These are phyloP conservation scores for Puffinus mauretanicus DNA, from an alignment of 2,113 vertebrate genomes.

Conservation along the genomic window DNA sequence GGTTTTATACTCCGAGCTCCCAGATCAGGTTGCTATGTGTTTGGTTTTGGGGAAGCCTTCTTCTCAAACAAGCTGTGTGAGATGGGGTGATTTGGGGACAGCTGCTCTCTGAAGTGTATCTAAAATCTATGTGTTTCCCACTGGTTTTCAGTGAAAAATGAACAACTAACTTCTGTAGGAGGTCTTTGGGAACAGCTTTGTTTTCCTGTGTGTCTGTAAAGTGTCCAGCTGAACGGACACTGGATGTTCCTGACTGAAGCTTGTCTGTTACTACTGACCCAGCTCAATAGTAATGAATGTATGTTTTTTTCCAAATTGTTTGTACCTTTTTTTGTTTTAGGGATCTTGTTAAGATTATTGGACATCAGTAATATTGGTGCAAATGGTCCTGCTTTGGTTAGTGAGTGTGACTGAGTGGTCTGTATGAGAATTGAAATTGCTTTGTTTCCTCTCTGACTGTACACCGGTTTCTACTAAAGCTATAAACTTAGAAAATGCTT, in stretches of 20 bases:
- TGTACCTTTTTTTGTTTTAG: background rate
- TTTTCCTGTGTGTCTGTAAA: background rate
- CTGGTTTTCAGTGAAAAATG: background rate
- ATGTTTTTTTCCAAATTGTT: background rate
- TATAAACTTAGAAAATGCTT: background rate
- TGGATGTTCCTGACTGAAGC: background rate
- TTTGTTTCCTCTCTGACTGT: background rate
- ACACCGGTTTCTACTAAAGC: background rate
- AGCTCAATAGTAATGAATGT: background rate
- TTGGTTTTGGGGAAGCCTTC: background rate
- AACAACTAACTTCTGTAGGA: background rate
- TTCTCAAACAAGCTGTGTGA: background rate
- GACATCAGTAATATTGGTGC: background rate
- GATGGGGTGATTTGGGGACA: background rate
- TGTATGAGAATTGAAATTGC: background rate
- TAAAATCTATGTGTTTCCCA: background rate
- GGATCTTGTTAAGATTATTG: background rate
- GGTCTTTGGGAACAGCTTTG: background rate
- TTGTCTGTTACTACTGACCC: background rate
- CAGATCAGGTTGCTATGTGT: background rate
- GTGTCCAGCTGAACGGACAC: background rate
- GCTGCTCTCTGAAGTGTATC: background rate
- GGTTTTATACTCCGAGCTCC: background rate
- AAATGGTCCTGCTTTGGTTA: background rate
- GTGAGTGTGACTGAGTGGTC: background rate